Percentiles rank a stretch among this genome's conserved stretches.
These are phyloP conservation scores for Pachyramphus minor DNA, from an alignment of 2,113 vertebrate genomes.

Conservation along the genomic window DNA sequence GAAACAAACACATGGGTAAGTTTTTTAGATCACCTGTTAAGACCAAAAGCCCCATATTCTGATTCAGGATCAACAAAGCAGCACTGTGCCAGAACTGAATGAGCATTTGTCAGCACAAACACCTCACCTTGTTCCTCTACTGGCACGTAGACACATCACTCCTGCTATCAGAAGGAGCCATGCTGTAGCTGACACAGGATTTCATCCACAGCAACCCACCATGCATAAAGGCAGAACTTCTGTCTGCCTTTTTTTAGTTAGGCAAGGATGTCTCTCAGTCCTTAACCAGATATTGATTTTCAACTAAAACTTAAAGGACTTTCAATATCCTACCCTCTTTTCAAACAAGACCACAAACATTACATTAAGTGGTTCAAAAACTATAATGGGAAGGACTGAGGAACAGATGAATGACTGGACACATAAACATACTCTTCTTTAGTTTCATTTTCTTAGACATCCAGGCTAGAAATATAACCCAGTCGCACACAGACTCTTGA, in stretches of 20 bases:
- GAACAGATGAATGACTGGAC: not conserved
- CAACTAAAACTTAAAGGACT: not conserved
- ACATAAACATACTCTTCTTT: not conserved
- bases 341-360: not conserved
- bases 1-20: not conserved
- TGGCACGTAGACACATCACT: fast-evolving
- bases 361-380: not conserved
- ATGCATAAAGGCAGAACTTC: not conserved
- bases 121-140: fast-evolving
- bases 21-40: not conserved
- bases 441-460: not conserved
- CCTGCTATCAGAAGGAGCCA: not conserved
- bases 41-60: not conserved
- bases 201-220: not conserved
- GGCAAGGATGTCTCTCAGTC: not conserved
- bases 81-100: not conserved
- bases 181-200: not conserved
- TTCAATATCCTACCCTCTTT: not conserved
- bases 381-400: not conserved
- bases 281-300: not conserved
- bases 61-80: not conserved
- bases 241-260: not conserved
- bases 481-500: not conserved
- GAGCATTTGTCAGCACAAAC: not conserved
- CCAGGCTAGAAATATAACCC: not conserved